Evolutionary conservation across 37 sponge, comb jelly and placozoan species (phyloP), one percentile per base, ranked within the genome.

Genomic region (Ephydatia muelleri): DNA sequence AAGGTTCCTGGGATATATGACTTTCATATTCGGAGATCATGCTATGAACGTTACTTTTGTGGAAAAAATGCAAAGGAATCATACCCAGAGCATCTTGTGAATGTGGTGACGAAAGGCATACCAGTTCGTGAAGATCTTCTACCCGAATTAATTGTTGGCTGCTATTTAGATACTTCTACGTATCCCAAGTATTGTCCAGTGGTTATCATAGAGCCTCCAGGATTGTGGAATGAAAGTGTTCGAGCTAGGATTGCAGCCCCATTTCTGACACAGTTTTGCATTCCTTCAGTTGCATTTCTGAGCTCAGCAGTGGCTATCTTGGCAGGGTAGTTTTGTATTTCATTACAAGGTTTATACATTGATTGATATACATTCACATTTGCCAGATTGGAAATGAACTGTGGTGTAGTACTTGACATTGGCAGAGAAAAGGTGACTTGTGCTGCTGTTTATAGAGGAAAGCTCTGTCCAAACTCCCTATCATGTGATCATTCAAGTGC

Each of bases 1-100:
- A 11, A 80, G 81, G 85, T 76, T 28, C 69, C 77, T 57, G 85
- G 85, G 57, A 30, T 84, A 0, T 84, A 36, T 84, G 85, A 84
- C 38, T 35, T 84, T 11, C 85, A 84, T 36, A 65, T 84, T 77
- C 65, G 85, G 35, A 64, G 85, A 43, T 2, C 11, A 16, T 39
- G 75, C 36, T 74, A 75, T 34, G 67, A 75, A 30, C 77, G 85
- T 3, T 84, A 76, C 38, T 84, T 84, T 38, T 84, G 78, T 84
- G 85, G 85, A 19, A 35, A 65, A 65, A 68, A 76, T 21, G 85
- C 85, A 19, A 80, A 80, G 26, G 39, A 68, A 25, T 38, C 65
- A 4, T 80, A 35, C 39, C 81, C 81, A 22, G 65, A 26, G 0
- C 39, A 80, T n/a, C 9, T 68, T 29, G 69, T 80, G 70, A 67